Conservation (phyloP, 2,797 vertebrate genomes). For the Hylomyscus alleni region DNA sequence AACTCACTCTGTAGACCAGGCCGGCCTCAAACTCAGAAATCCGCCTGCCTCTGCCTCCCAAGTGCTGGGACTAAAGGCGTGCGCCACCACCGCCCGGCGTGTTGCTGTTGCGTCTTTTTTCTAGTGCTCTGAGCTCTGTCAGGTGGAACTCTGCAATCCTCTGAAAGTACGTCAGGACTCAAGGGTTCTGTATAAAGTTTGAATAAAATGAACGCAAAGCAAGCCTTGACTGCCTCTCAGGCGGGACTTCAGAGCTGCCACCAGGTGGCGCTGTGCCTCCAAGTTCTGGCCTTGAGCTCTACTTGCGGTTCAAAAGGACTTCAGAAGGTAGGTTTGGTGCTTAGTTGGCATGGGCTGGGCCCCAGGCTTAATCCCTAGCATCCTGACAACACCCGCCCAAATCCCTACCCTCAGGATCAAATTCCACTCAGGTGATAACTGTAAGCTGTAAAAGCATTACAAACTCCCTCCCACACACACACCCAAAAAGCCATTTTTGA, state of each 20-base stretch:
- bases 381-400: background rate
- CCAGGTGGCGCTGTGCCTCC: slow-evolving; percentile 42
- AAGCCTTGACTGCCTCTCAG: accelerated
- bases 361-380: background rate
- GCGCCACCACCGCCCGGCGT: too few relatives aligned
- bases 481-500: background rate
- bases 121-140: background rate
- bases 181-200: background rate
- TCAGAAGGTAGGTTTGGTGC: background rate
- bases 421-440: background rate
- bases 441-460: background rate
- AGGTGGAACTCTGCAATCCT: background rate
- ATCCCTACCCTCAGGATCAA: background rate
- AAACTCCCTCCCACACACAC: background rate
- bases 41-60: too few relatives aligned
- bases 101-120: too few relatives aligned
- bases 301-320: background rate
- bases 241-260: background rate
- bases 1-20: too few relatives aligned
- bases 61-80: too few relatives aligned
- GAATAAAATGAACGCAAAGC: background rate
- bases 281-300: background rate
- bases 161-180: background rate
- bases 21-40: too few relatives aligned
- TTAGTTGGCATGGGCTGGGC: background rate